Percentiles rank a stretch among this genome's conserved stretches.
These are phyloP conservation scores for Elmis aenea DNA, from an alignment of 2,888 invertebrate genomes.

Conservation along the genomic window DNA sequence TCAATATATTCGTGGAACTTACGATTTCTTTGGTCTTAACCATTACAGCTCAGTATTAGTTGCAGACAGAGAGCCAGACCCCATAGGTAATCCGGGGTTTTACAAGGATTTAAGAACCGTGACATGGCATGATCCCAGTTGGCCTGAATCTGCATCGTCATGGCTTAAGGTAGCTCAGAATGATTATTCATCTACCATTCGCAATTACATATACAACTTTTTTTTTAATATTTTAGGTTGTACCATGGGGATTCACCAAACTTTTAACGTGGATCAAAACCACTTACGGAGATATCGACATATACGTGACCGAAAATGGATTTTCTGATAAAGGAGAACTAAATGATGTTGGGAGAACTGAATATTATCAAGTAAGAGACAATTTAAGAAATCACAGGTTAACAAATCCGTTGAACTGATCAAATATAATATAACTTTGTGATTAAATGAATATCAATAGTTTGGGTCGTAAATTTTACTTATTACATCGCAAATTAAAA, in stretches of 20 bases:
- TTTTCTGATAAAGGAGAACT: conserved; percentile 46
- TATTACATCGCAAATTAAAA: no score
- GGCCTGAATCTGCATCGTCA: background rate
- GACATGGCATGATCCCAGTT: background rate
- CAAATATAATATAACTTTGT: no score
- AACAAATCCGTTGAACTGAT: no score
- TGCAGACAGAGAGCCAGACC: no score
- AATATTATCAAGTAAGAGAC: conserved; percentile 37
- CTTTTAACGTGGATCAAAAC: conserved; percentile 47
- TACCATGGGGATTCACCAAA: conserved; percentile 56
- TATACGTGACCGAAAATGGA: conserved; percentile 51
- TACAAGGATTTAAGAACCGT: background rate
- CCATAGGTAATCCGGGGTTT: background rate
- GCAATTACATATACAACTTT: no score
- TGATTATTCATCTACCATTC: no score
- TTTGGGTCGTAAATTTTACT: no score
- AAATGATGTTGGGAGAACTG: conserved; percentile 45
- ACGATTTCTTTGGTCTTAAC: conserved; percentile 1
- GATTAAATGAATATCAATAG: no score
- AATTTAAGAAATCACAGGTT: no score
- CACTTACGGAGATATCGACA: conserved; percentile 45
- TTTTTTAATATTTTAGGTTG: conserved; percentile 33
- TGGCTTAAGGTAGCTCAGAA: background rate
- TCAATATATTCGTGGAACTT: background rate
- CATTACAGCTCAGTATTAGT: background rate